Base-by-base conservation (phyloP, 2,113 vertebrate genomes). In the Narcine bancroftii region DNA sequence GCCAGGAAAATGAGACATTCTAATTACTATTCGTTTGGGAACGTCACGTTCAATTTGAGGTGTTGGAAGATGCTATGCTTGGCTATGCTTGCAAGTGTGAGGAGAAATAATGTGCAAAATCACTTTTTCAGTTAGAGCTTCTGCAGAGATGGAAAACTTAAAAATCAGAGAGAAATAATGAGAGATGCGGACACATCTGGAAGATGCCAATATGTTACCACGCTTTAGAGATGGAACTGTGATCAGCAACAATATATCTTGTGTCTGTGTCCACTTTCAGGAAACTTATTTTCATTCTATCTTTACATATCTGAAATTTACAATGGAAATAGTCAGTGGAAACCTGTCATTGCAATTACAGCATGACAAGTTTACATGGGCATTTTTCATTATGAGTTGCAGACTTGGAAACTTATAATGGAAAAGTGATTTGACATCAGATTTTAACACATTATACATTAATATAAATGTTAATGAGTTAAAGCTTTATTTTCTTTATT, bases 381-480 rank as follows among this genome's bases (percentile, higher is more conserved):
- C 53, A 87, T 33, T 87, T 87, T 87, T 56, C 53, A 87, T 87
- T 63, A 87, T 63, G 33, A 63, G 17, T 60, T 60, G 29, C 17
- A 17, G n/a, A 87, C 53, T n/a, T 7, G 33, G 53, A 21, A 60
- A 19, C 56, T 87, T 60, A 63, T 36, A 87, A 87, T 63, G 81
- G 81, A 63, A 87, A 85, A 87, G 56, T 60, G n/a, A n/a, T 56
- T 36, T 87, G 81, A 56, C 17, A 56, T 6, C 6, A 33, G 17
- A 60, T 36, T 87, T 53, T 60, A 87, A 87, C 60, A 60, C 56
- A 87, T 87, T 87, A 36, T 63, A 63, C n/a, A 36, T 87, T 60
- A 63, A 60, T 87, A 63, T 36, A 87, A 87, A 87, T 60, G 53
- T 87, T 60, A 87, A 87, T 87, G 33, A 87, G 81, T 63, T 87